Conservation (phyloP, 2,888 invertebrate genomes). For the Oscheius sp. region DNA sequence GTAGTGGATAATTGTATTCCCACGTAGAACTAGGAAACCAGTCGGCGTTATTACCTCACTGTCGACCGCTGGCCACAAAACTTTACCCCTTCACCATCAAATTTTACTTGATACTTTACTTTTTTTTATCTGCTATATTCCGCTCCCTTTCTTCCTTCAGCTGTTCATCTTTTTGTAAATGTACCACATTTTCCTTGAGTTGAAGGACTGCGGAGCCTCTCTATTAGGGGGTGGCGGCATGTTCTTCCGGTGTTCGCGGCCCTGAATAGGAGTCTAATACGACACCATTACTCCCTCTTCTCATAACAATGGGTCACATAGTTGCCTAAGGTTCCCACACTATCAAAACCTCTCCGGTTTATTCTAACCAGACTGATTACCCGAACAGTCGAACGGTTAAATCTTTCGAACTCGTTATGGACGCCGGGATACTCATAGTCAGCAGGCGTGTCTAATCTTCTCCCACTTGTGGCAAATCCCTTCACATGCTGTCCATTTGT, state of each 20-base stretch:
- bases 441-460: conserved; percentile 31
- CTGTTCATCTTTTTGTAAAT: neutral
- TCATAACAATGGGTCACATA: conserved; percentile 20
- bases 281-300: conserved; percentile 31
- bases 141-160: neutral
- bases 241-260: conserved; percentile 29
- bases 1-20: conserved; percentile 28
- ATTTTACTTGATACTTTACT: neutral
- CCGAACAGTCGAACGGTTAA: neutral
- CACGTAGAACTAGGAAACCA: conserved; percentile 5
- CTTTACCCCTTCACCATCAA: neutral
- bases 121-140: neutral
- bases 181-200: conserved; percentile 3
- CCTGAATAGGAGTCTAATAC: conserved; percentile 33
- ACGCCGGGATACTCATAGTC: conserved; percentile 14
- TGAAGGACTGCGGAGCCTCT: conserved; percentile 17
- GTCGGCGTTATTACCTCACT: conserved; percentile 27
- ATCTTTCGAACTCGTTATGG: conserved; percentile 11
- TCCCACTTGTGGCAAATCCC: conserved; percentile 31
- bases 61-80: conserved; percentile 11
- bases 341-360: neutral
- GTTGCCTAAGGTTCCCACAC: conserved; percentile 20
- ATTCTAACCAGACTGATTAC: neutral
- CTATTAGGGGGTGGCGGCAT: conserved; percentile 15
- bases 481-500: conserved; percentile 21